Evolutionary conservation across 1,140 invertebrate genomes (phyloP), one percentile per base, ranked within the genome.

Genomic region (Venustaconcha ellipsiformis): DNA sequence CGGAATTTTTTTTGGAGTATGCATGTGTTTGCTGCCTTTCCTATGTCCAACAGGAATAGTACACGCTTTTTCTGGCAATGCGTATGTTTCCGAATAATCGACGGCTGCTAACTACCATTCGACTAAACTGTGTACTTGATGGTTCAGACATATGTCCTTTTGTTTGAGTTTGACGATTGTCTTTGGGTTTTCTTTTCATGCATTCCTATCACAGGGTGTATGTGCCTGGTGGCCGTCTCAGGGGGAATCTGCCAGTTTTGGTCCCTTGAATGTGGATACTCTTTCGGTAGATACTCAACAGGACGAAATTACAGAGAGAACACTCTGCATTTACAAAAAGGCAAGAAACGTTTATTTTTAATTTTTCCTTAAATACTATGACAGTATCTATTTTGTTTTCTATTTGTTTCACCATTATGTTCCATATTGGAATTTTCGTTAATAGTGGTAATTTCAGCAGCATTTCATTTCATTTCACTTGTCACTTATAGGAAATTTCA

Each of bases 201-300:
- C 57, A 55, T 37, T 5, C 55, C 57, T 57, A 72, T 63, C 1
- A 17, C 48, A 82, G 81, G 76, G 69, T 23, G 67, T 75, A 8
- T 75, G 66, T 23, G 77, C 76, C 12, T 83, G 81, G 81, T 83
- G 81, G 81, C 81, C 81, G 20, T 79, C 77, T n/a, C 71, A 78
- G 17, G 79, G 79, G 17, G 81, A 83, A 20, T 73, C 75, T 11
- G 78, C 79, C 1, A 60, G 67, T 8, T 83, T 80, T 26, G 81
- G 81, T 30, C 75, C 81, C 17, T 58, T 83, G 3, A 70, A 70
- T 23, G 75, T 83, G 17, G 73, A 74, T 55, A 83, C 78, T 14
- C 20, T 74, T 4, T 75, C 77, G 37, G 26, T 79, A 14, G 76
- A 72, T 15, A 78, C 78, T 48, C 70, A 73, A 1, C 68, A 73